A percentile compares a stretch with the other conserved stretches of the same genome.
Conservation (phyloP, 92 coral and sea anemone genomes). For the Galaxea fascicularis region DNA sequence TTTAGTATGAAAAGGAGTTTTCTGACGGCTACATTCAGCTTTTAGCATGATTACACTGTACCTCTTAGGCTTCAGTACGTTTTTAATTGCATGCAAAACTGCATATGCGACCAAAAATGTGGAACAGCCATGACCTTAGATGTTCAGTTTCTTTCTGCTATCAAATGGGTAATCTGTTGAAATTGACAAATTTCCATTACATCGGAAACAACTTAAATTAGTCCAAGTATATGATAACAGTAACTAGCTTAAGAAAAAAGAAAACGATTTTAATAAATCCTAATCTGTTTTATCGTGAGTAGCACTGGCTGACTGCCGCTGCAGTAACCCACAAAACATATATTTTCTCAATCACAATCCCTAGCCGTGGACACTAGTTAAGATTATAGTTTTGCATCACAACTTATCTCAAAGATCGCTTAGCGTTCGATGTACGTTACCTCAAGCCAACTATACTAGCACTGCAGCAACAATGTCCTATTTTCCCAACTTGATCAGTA, state of each 20-base stretch:
- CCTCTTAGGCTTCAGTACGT: not conserved
- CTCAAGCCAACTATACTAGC: too few relatives aligned
- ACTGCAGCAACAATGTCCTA: too few relatives aligned
- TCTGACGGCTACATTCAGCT: conserved; percentile 26
- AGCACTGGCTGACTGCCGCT: not conserved
- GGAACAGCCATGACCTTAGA: not conserved
- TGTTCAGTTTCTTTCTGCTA: not conserved
- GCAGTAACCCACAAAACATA: too few relatives aligned
- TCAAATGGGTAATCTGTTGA: too few relatives aligned
- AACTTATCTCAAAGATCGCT: too few relatives aligned
- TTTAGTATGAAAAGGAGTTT: conserved; percentile 44
- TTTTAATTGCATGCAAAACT: conserved; percentile 12
- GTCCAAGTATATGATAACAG: not conserved
- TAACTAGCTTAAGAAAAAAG: too few relatives aligned
- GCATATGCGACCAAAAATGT: conserved; percentile 7
- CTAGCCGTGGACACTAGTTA: too few relatives aligned
- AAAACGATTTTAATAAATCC: not conserved
- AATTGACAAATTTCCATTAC: not conserved
- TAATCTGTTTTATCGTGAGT: not conserved
- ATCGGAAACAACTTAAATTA: not conserved
- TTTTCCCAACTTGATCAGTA: too few relatives aligned
- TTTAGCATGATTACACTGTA: not conserved
- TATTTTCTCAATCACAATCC: too few relatives aligned
- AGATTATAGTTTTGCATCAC: too few relatives aligned
- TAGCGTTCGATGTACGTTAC: too few relatives aligned